phyloP scores from a whole-genome alignment of 92 coral and sea anemone genomes.

The Galaxea fascicularis region DNA sequence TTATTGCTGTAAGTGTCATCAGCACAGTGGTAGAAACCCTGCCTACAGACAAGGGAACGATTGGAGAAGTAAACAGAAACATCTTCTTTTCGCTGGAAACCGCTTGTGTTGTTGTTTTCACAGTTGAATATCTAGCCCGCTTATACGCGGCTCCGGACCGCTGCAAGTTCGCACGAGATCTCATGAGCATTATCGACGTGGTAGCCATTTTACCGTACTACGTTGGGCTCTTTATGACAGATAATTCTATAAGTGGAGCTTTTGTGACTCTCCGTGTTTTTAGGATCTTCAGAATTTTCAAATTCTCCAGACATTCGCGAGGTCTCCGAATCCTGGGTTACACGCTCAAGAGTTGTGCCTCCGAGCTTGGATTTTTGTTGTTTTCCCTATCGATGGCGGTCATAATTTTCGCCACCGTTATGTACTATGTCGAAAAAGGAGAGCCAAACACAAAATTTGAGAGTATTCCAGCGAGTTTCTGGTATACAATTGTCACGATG shows the following conservation, averaged over 20 bases:
- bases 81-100: conserved; percentile 94
- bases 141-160: conserved; percentile 97
- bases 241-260: conserved; percentile 98
- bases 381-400: conserved; percentile 99
- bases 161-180: conserved; percentile 93
- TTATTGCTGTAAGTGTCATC: conserved; percentile 95
- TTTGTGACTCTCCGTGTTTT: conserved; percentile 98
- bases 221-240: conserved; percentile 94
- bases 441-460: conserved; percentile 84
- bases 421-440: conserved; percentile 97
- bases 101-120: conserved; percentile 97
- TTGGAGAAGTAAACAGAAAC: conserved; percentile 77
- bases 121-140: conserved; percentile 96
- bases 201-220: conserved; percentile 97
- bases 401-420: conserved; percentile 96
- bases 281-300: conserved; percentile 99
- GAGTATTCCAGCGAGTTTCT: conserved; percentile 98
- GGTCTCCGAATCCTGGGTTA: conserved; percentile 98
- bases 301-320: conserved; percentile 98
- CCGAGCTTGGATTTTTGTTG: conserved; percentile 95
- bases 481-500: conserved; percentile 99
- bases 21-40: conserved; percentile 98
- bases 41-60: conserved; percentile 78
- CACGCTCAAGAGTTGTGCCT: conserved; percentile 97
- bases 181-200: conserved; percentile 93